Percentiles rank a stretch among this genome's conserved stretches.
These are phyloP conservation scores for Meganola albula DNA, from an alignment of 2,888 invertebrate genomes.

Conservation along the genomic window DNA sequence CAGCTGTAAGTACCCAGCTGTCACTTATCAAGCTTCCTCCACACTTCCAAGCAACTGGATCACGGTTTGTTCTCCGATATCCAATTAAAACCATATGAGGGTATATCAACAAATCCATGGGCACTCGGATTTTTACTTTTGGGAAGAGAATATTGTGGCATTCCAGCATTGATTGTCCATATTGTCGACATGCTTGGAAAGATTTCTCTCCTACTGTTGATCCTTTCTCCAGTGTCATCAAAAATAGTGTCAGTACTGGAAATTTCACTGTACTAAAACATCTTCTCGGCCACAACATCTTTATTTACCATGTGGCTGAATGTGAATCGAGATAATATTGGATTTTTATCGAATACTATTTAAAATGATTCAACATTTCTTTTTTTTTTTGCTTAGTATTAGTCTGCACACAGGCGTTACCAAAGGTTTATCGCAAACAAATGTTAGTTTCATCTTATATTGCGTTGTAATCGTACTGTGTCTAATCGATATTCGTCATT, in stretches of 20 bases:
- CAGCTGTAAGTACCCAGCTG: conserved; percentile 66
- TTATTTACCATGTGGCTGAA: too few relatives aligned
- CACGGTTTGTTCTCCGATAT: conserved; percentile 29
- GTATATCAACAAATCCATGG: conserved; percentile 71
- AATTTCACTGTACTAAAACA: too few relatives aligned
- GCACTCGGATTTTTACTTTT: conserved; percentile 49
- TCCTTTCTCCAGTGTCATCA: not conserved
- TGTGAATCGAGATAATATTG: too few relatives aligned
- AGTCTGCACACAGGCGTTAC: conserved; percentile 33
- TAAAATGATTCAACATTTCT: not conserved
- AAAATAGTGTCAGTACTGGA: conserved; percentile 6
- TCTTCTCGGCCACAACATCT: too few relatives aligned
- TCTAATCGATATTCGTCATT: conserved; percentile 35
- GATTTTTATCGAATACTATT: too few relatives aligned
- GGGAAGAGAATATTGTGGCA: conserved; percentile 63
- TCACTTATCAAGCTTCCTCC: conserved; percentile 63
- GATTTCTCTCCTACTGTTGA: conserved; percentile 52
- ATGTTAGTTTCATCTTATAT: too few relatives aligned
- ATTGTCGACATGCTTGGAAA: conserved; percentile 52
- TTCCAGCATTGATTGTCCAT: conserved; percentile 60
- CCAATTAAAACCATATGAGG: conserved; percentile 81
- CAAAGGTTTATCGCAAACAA: conserved; percentile 41
- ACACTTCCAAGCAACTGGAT: conserved; percentile 56
- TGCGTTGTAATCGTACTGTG: conserved; percentile 38
- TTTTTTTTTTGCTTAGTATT: conserved; percentile 14